phyloP scores from a whole-genome alignment of 1,140 invertebrate species.

The Drosophila watanabei region DNA sequence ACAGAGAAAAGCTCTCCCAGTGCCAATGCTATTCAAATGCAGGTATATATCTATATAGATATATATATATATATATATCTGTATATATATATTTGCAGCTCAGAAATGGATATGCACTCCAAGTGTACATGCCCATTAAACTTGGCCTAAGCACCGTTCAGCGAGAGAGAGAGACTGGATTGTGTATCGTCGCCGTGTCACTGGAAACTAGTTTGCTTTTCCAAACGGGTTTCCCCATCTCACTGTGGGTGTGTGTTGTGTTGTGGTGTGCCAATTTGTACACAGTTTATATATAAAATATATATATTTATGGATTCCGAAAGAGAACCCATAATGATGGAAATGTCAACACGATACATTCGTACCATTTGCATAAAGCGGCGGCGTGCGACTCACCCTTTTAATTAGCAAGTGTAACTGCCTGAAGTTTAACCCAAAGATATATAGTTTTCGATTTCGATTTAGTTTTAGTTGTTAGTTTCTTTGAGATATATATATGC shows the following conservation, averaged over 20 bases:
- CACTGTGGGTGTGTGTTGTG: slow-evolving; percentile 30
- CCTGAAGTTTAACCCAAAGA: neutral
- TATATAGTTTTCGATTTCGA: neutral
- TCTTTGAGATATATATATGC: slow-evolving; percentile 1
- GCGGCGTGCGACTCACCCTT: slow-evolving; percentile 15
- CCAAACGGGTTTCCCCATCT: slow-evolving; percentile 64
- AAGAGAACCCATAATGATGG: slow-evolving; percentile 43
- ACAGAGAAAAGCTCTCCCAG: slow-evolving; percentile 28
- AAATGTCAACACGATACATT: slow-evolving; percentile 34
- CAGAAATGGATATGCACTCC: slow-evolving; percentile 41
- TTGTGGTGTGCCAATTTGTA: slow-evolving; percentile 41
- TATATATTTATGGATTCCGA: slow-evolving; percentile 36
- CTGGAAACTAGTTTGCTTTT: slow-evolving; percentile 64
- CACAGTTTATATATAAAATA: neutral
- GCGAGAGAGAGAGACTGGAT: slow-evolving; percentile 26
- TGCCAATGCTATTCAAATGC: slow-evolving; percentile 28
- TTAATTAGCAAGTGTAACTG: slow-evolving; percentile 40
- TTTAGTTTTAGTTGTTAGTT: slow-evolving; percentile 25
- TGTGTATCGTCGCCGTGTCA: slow-evolving; percentile 40
- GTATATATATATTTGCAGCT: neutral
- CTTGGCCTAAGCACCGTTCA: slow-evolving; percentile 59
- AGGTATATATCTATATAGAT: neutral
- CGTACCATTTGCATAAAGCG: slow-evolving; percentile 32
- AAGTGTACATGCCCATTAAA: slow-evolving; percentile 59
- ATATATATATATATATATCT: neutral